Conservation (phyloP, 2,113 vertebrate genomes). For the Cololabis saira region DNA sequence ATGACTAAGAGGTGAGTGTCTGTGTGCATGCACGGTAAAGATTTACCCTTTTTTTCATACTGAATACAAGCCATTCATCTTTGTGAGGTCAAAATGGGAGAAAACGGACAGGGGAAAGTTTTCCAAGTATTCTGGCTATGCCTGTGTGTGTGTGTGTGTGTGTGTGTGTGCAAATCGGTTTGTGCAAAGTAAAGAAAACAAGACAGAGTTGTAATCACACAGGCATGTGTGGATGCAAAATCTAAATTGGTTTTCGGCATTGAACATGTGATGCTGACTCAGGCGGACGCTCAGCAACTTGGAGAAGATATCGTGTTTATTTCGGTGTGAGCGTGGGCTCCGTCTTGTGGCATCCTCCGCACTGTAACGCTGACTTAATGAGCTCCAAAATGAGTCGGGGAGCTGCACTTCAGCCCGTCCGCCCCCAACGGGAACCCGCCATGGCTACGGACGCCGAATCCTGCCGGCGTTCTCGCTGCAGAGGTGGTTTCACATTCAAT, state of each 20-base stretch:
- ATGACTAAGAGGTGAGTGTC: conserved; percentile 41
- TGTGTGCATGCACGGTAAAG: conserved; percentile 25
- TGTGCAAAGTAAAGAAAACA: conserved; percentile 21
- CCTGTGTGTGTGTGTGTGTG: neutral
- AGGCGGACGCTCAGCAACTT: conserved; percentile 14
- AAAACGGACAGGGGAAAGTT: conserved; percentile 11
- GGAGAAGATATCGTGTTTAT: neutral
- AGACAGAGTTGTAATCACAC: neutral
- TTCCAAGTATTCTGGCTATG: conserved; percentile 1
- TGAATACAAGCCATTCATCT: conserved; percentile 60
- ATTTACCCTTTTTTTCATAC: conserved; percentile 25
- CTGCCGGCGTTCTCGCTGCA: conserved; percentile 42
- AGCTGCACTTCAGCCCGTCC: conserved; percentile 25
- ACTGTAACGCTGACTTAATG: conserved; percentile 47
- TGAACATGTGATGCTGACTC: conserved; percentile 37
- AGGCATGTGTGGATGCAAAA: neutral
- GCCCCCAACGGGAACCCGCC: conserved; percentile 30
- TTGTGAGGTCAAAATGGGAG: conserved; percentile 35
- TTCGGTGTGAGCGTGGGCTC: conserved; percentile 25
- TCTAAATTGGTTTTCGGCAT: conserved; percentile 21
- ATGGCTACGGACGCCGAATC: conserved; percentile 34
- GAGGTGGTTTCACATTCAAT: conserved; percentile 59
- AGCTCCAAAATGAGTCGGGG: conserved; percentile 16
- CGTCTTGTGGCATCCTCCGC: conserved; percentile 18
- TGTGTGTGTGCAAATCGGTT: neutral